These are phyloP conservation scores for Nannoperca obscura DNA, from an alignment of 2,797 vertebrate genomes.

Conservation along the genomic window DNA sequence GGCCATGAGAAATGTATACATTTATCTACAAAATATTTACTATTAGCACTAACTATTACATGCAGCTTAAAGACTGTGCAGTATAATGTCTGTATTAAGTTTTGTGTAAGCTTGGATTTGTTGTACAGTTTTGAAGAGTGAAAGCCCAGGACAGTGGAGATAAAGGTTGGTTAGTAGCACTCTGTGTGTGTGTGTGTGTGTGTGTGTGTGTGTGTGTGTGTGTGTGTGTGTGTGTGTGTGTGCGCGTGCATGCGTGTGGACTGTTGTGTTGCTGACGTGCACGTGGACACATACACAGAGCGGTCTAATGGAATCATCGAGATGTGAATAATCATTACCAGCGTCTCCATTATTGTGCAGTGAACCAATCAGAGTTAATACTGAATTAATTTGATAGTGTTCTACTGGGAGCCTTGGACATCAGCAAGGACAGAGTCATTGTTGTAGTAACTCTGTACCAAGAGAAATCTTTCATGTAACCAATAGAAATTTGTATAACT, in stretches of 20 bases:
- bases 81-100: neutral
- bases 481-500: neutral
- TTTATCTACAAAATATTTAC: neutral
- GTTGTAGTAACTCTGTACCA: conserved; percentile 22
- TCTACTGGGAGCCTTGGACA: conserved; percentile 51
- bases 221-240: neutral
- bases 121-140: neutral
- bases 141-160: conserved; percentile 6
- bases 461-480: neutral
- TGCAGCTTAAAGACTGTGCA: neutral
- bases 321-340: conserved; percentile 76
- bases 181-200: neutral
- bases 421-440: conserved; percentile 36
- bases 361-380: conserved; percentile 67
- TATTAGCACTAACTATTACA: no score
- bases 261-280: conserved; percentile 21
- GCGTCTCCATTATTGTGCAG: conserved; percentile 72
- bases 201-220: neutral
- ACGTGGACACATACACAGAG: conserved; percentile 28
- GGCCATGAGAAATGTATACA: neutral
- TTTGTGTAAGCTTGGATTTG: neutral
- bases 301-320: conserved; percentile 72
- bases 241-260: neutral
- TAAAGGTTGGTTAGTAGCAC: neutral
- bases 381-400: conserved; percentile 60